phyloP scores from a whole-genome alignment of 2,888 invertebrate genomes.

The Coelopa pilipes region DNA sequence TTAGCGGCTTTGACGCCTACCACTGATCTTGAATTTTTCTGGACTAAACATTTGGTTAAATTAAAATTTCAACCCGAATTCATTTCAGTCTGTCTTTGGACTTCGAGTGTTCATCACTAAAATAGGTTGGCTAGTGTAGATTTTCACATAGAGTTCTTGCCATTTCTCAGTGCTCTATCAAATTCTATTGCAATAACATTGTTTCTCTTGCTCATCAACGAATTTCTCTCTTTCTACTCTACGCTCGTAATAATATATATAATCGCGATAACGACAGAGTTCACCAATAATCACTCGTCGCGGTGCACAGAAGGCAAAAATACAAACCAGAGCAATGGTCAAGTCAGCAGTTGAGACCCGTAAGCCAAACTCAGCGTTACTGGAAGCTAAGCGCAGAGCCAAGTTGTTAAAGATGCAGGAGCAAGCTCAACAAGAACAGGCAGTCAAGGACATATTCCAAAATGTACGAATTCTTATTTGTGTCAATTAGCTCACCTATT shows the following conservation, averaged over 20 bases:
- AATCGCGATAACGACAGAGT: slow-evolving; percentile 51
- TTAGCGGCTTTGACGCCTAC: background rate
- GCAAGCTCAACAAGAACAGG: slow-evolving; percentile 57
- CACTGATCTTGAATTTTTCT: background rate
- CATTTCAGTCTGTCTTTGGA: slow-evolving; percentile 4
- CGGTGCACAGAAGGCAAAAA: slow-evolving; percentile 73
- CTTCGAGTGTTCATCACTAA: background rate
- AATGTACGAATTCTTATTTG: slow-evolving; percentile 67
- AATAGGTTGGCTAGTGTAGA: background rate
- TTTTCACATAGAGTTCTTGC: too few relatives aligned
- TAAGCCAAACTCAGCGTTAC: slow-evolving; percentile 70
- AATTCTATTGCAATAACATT: too few relatives aligned
- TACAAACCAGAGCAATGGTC: slow-evolving; percentile 74
- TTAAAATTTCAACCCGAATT: background rate
- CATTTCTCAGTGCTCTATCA: too few relatives aligned
- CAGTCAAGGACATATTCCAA: slow-evolving; percentile 75
- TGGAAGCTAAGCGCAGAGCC: slow-evolving; percentile 77
- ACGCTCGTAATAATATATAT: too few relatives aligned
- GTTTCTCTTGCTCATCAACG: too few relatives aligned
- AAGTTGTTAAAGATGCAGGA: slow-evolving; percentile 70
- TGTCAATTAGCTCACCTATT: background rate
- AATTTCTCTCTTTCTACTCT: too few relatives aligned
- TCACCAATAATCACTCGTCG: slow-evolving; percentile 71
- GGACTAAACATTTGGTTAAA: background rate
- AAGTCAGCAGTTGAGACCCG: slow-evolving; percentile 57